Conservation (phyloP, 2,797 vertebrate genomes). For the Poeciliopsis turneri region DNA sequence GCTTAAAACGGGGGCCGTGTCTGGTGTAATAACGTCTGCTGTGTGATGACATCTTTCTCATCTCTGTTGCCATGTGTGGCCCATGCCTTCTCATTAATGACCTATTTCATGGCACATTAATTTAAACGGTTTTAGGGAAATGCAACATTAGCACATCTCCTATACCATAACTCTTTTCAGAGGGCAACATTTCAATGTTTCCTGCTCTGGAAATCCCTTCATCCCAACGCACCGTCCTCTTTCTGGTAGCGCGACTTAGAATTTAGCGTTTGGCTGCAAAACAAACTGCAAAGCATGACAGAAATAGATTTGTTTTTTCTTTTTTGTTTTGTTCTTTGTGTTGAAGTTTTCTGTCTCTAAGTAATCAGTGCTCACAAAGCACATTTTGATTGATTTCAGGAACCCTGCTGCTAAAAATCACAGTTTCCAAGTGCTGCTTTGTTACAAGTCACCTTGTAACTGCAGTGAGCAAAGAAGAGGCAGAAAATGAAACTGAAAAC, state of each 20-base stretch:
- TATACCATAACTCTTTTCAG: slow-evolving; percentile 71
- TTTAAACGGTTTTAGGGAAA: slow-evolving; percentile 77
- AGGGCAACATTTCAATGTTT: slow-evolving; percentile 62
- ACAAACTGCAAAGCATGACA: not conserved
- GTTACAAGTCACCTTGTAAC: slow-evolving; percentile 2
- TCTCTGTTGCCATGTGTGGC: slow-evolving; percentile 70
- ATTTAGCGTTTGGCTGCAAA: not conserved
- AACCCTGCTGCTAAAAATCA: slow-evolving; percentile 5
- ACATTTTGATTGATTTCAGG: slow-evolving; percentile 8
- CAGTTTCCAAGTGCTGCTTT: not conserved
- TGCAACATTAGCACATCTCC: slow-evolving; percentile 74
- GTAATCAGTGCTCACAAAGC: slow-evolving; percentile 11
- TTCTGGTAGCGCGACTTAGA: not conserved
- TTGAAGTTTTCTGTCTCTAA: not conserved
- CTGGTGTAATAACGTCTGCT: slow-evolving; percentile 57
- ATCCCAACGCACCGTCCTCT: slow-evolving; percentile 12
- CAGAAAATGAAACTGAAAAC: not conserved
- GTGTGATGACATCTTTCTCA: slow-evolving; percentile 49
- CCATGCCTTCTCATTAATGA: slow-evolving; percentile 78
- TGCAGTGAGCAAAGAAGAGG: not conserved
- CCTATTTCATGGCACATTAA: slow-evolving; percentile 81
- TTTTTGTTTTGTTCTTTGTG: not conserved
- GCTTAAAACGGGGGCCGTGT: not conserved
- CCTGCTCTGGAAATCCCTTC: slow-evolving; percentile 37
- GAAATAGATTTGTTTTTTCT: not conserved